Base-by-base conservation (phyloP, 2,113 vertebrate genomes). In the Colossoma macropomum region DNA sequence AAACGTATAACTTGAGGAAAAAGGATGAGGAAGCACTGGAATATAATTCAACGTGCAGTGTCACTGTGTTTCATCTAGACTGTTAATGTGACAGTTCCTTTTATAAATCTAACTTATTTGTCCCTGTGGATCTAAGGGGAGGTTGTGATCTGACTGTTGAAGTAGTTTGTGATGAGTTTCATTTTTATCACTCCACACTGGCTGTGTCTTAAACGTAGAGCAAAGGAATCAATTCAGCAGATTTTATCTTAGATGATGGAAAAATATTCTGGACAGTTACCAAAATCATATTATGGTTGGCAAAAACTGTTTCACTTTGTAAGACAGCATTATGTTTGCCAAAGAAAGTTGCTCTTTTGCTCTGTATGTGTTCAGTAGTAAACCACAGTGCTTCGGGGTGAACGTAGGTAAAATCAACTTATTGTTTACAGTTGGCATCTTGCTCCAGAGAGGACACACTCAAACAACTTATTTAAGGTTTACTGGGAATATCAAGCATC, bases 141-240 rank as follows among this genome's bases (percentile, higher is more conserved):
- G 28, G 23, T 23, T n/a, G 32, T 2, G 21, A 5, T 62, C 85
- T 68, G 75, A 84, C 70, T 4, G 30, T 73, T 79, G 83, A 87
- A 87, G 83, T 85, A 77, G 86, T 41, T 89, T 88, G 25, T 85
- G 82, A 83, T 87, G 87, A 84, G 86, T 88, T 63, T 89, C 73
- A 86, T 75, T 86, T 86, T 88, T 59, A 84, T 66, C 63, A 28
- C 63, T 30, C 27, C 77, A 87, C 87, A 89, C 87, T 81, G 89
- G 69, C 60, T 60, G 38, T 84, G 77, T 88, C 80, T 87, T 83
- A 63, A 86, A 84, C 86, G 79, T 85, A 41, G 77, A 56, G 65
- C 32, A 38, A n/a, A 0, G 86, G n/a, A 50, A 74, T 77, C 52
- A 80, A 85, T 75, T 90, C 85, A 91, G 81, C 82, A 91, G 75